Conservation (phyloP, 2,113 vertebrate species). For the Calyptomena viridis region DNA sequence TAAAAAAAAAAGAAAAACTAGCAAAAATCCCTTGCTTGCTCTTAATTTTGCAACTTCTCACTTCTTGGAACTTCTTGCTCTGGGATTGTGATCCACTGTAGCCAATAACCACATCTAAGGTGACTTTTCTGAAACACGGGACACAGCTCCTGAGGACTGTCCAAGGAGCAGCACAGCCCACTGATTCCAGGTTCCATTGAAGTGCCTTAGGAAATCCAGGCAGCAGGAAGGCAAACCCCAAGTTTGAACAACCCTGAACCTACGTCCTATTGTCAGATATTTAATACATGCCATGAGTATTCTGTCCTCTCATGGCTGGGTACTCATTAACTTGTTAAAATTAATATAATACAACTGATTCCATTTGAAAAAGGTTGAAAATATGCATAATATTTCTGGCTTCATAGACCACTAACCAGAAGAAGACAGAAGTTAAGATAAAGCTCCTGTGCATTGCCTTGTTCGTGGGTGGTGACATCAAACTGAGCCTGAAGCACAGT, state of each 20-base stretch:
- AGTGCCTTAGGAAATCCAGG: not conserved
- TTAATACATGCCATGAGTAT: not conserved
- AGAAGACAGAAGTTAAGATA: not conserved
- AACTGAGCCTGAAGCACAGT: not conserved
- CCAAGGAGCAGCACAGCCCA: not conserved
- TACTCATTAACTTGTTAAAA: conserved; percentile 15
- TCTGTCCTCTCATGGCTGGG: not conserved
- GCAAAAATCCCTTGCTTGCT: not conserved
- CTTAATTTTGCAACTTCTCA: not conserved
- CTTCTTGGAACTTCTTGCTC: not conserved
- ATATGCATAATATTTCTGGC: not conserved
- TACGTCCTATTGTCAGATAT: not conserved
- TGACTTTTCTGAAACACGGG: not conserved
- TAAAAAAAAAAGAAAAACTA: not conserved
- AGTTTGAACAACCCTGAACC: not conserved
- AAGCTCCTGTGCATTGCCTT: not conserved
- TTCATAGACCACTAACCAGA: not conserved
- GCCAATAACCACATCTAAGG: not conserved
- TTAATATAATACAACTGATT: conserved; percentile 16
- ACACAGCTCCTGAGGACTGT: not conserved
- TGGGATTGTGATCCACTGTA: not conserved
- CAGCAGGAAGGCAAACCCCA: not conserved
- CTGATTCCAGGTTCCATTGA: not conserved
- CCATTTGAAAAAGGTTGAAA: conserved; percentile 1
- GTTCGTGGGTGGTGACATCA: conserved; percentile 8